A percentile compares a stretch with the other conserved stretches of the same genome.
These are phyloP conservation scores for Oryzias javanicus DNA, from an alignment of 2,113 vertebrate genomes.

Conservation along the genomic window DNA sequence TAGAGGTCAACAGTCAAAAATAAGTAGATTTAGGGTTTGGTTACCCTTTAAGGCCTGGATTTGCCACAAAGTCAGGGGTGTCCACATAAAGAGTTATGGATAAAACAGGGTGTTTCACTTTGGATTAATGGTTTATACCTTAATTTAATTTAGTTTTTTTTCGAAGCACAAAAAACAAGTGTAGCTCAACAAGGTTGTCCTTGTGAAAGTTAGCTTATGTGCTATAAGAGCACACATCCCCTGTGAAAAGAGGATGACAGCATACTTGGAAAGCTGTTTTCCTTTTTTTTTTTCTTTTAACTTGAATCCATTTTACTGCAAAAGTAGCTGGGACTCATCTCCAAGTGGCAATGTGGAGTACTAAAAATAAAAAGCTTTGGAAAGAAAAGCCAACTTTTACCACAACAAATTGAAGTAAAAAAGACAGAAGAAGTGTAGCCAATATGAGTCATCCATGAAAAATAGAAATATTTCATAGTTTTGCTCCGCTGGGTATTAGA, in stretches of 20 bases:
- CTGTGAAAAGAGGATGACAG: conserved; percentile 7
- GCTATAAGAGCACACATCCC: conserved; percentile 1
- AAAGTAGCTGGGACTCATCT: conserved; percentile 1
- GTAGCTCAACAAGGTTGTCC: background rate
- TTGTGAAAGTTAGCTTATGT: conserved; percentile 21
- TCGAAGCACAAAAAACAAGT: background rate
- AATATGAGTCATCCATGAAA: background rate
- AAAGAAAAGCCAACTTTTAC: background rate
- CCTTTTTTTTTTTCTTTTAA: conserved; percentile 19
- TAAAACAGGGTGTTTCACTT: no score
- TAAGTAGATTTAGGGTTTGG: no score
- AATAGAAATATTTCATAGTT: background rate
- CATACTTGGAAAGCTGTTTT: conserved; percentile 17
- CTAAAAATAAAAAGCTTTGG: background rate
- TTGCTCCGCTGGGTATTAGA: conserved; percentile 12
- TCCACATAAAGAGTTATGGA: no score
- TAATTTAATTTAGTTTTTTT: background rate
- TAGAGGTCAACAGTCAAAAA: no score
- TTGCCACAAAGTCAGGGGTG: no score
- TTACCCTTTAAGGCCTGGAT: no score
- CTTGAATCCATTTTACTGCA: conserved; percentile 25
- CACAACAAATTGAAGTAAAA: background rate
- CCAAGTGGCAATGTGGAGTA: conserved; percentile 15
- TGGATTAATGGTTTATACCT: no score
- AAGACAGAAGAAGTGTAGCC: conserved; percentile 5